phyloP scores from a whole-genome alignment of 2,113 vertebrate species.

The Stegostoma tigrinum region DNA sequence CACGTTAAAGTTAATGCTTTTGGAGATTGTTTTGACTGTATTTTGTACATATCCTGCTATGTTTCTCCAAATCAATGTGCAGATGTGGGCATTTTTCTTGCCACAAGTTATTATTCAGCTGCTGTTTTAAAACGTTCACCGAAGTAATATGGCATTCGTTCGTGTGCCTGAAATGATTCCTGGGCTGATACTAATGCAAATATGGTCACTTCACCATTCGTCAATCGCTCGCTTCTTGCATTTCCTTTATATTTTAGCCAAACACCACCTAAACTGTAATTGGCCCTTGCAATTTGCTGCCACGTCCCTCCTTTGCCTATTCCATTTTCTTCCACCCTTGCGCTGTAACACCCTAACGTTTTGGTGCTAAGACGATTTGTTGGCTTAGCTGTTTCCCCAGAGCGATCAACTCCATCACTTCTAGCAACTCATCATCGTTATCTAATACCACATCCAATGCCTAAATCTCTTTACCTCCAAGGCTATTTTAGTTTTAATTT shows the following conservation, averaged over 20 bases:
- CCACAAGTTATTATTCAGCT: neutral
- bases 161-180: neutral
- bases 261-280: neutral
- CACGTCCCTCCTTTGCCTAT: neutral
- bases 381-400: neutral
- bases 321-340: neutral
- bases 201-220: neutral
- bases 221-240: neutral
- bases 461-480: neutral
- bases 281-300: neutral
- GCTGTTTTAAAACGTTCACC: neutral
- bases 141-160: neutral
- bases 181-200: neutral
- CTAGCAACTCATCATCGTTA: neutral
- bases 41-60: neutral
- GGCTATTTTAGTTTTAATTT: neutral
- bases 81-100: neutral
- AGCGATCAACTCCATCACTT: neutral
- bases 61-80: conserved; percentile 1
- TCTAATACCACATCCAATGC: no score
- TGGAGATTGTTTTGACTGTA: neutral
- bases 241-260: neutral
- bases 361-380: neutral
- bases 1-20: neutral
- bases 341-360: neutral